Conservation (phyloP, 2,113 vertebrate species). For the Taurulus bubalis region DNA sequence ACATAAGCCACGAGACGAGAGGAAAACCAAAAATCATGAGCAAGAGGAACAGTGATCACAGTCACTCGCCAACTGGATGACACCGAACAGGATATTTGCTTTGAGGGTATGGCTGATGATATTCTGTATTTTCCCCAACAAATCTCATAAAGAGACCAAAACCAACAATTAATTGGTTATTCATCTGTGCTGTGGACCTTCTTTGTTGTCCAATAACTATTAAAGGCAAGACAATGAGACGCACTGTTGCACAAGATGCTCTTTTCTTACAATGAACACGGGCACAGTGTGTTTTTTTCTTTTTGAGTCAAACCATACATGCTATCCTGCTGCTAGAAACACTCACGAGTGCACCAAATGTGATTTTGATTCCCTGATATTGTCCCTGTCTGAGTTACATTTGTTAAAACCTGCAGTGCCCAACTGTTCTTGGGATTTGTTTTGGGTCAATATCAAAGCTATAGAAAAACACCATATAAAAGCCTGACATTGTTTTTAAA, state of each 20-base stretch:
- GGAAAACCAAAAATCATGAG: conserved; percentile 43
- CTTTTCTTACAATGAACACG: neutral
- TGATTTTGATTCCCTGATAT: neutral
- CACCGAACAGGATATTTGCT: conserved; percentile 20
- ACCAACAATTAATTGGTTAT: too few relatives aligned
- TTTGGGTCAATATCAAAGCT: neutral
- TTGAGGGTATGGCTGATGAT: too few relatives aligned
- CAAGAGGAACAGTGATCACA: conserved; percentile 19
- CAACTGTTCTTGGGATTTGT: neutral
- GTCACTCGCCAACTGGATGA: neutral
- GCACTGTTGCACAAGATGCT: neutral
- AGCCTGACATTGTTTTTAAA: neutral
- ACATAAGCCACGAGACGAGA: conserved; percentile 13
- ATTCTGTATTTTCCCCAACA: too few relatives aligned
- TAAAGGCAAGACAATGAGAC: neutral
- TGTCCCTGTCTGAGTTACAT: neutral
- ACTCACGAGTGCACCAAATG: neutral
- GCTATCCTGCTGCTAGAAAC: too few relatives aligned
- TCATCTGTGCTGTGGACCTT: neutral
- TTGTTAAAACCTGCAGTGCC: neutral
- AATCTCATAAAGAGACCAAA: neutral
- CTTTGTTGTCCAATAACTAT: neutral
- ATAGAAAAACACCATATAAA: neutral
- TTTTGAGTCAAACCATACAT: neutral
- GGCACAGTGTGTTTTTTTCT: too few relatives aligned